A percentile compares a stretch with the other conserved stretches of the same genome.
These are phyloP conservation scores for Neoarius graeffei DNA, from an alignment of 2,113 vertebrate genomes.

Conservation along the genomic window DNA sequence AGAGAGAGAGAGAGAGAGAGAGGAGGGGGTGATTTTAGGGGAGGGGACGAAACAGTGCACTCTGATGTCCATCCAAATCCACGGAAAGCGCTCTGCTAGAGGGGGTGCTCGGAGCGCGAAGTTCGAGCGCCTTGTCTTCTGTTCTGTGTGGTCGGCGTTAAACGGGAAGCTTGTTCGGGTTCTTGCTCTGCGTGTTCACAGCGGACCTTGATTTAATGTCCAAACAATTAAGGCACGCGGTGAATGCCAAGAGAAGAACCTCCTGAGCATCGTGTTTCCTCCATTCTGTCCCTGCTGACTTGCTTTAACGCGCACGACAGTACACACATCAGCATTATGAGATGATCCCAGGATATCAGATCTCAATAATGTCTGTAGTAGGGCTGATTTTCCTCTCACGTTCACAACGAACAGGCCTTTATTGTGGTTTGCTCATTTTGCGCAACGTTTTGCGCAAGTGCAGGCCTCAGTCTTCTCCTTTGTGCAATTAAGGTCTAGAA, in stretches of 20 bases:
- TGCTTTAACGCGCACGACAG: background rate
- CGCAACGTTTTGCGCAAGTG: background rate
- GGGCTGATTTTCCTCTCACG: background rate
- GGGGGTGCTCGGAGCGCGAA: constrained; percentile 50
- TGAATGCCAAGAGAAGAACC: constrained; percentile 96
- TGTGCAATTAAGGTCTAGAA: background rate
- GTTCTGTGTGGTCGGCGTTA: background rate
- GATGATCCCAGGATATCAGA: background rate
- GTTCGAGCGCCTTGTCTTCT: constrained; percentile 41
- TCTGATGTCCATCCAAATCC: constrained; percentile 55
- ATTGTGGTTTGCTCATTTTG: background rate
- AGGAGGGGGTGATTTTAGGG: constrained; percentile 35
- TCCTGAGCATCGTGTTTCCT: constrained; percentile 70
- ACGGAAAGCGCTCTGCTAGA: constrained; percentile 48
- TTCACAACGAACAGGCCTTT: constrained; percentile 16
- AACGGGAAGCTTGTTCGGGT: constrained; percentile 58
- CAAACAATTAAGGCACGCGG: constrained; percentile 99
- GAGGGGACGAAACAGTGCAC: constrained; percentile 31
- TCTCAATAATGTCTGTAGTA: background rate
- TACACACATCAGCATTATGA: background rate
- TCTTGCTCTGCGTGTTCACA: constrained; percentile 97
- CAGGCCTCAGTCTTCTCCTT: background rate
- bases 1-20: no score
- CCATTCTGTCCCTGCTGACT: background rate
- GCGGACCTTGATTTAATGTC: constrained; percentile 99